Evolutionary conservation across 1,140 invertebrate species (phyloP), one percentile per base, ranked within the genome.

Genomic region (Ditylenchus dipsaci): DNA sequence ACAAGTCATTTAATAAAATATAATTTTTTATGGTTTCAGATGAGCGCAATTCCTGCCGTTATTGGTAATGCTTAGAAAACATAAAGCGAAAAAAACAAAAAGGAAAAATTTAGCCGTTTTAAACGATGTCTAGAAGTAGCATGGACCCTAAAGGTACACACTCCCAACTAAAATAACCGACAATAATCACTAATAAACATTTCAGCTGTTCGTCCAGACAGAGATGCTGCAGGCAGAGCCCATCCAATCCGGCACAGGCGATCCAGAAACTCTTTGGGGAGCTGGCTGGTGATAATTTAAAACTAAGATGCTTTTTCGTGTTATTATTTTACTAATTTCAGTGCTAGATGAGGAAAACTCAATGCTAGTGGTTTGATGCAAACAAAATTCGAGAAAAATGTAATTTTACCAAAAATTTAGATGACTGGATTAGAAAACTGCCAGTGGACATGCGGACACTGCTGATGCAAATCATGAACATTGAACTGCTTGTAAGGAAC

Each of bases 41-140:
- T 72, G 79, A 81, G 73, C 69, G 79, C 21, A 81, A 81, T 67
- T 81, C 81, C 1, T 81, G 81, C 60, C 68, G 79, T 42, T 81
- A 65, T 62, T 81, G 33, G 33, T 38, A 11, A 38, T n/a, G 11
- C 11, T 38, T 38, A 3, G 33, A 38, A 38, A 38, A 38, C n/a
- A 38, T 38, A 38, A 38, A 3, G 3, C 33, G 33, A 5, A 38
- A 38, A 38, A 38, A 38, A 38, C 11, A 38, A 38, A 38, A 38
- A 38, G 3, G 33, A 38, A 5, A 38, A 38, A 38, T 38, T 38
- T 38, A 38, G 79, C 47, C 81, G 79, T 13, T 81, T 81, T 65
- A 81, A 83, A 57, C 75, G 82, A n/a, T 81, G 79, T 66, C 57
- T 81, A 21, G 81, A 83, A 59, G 81, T 82, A 19, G 78, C 53